Conservation (phyloP, 2,797 vertebrate genomes). For the Danio kyathit region DNA sequence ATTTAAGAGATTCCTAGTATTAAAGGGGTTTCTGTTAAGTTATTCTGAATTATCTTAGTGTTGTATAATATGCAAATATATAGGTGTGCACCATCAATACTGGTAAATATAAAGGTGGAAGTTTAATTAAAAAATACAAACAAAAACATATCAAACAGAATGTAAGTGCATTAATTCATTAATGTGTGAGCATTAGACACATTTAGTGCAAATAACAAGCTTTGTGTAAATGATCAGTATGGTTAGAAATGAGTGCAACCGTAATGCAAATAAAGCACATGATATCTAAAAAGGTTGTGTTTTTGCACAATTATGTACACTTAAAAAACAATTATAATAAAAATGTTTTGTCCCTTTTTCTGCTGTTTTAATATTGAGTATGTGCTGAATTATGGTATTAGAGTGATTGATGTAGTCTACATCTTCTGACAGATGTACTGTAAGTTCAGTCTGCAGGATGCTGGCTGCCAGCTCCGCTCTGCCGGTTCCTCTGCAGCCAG, state of each 20-base stretch:
- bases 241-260: neutral
- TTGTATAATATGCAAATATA: conserved; percentile 20
- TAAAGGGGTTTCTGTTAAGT: conserved; percentile 8
- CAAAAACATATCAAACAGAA: neutral
- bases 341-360: neutral
- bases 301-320: neutral
- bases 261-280: neutral
- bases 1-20: conserved; percentile 4
- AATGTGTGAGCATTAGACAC: neutral
- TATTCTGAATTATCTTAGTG: conserved; percentile 11
- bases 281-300: neutral
- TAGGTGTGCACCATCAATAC: neutral
- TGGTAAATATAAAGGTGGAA: conserved; percentile 28
- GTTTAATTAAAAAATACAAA: conserved; percentile 15
- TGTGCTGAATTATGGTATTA: neutral
- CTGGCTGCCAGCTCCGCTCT: conserved; percentile 66
- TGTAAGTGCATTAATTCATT: neutral
- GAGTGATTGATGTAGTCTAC: conserved; percentile 13
- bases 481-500: conserved; percentile 22
- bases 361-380: neutral
- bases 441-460: neutral
- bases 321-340: neutral
- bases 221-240: neutral
- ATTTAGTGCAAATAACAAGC: conserved; percentile 22
- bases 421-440: conserved; percentile 77